phyloP scores from a whole-genome alignment of 2,113 vertebrate species.

The Apaloderma vittatum region DNA sequence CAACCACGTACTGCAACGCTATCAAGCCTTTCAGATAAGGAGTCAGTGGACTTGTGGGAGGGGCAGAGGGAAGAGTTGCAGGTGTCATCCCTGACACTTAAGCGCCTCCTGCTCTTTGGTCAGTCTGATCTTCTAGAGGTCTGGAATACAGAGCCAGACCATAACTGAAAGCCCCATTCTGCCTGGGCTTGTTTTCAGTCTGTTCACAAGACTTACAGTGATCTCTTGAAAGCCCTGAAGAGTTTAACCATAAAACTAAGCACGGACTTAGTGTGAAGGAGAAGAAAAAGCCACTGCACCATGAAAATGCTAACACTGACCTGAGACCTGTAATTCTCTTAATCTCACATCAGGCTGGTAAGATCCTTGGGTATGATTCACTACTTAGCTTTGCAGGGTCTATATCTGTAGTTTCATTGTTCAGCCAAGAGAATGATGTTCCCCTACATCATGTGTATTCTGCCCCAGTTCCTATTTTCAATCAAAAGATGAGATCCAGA shows the following conservation, averaged over 20 bases:
- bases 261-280: constrained; percentile 10
- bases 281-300: not conserved
- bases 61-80: not conserved
- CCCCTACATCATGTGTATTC: not conserved
- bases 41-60: not conserved
- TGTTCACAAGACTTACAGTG: not conserved
- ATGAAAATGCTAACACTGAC: not conserved
- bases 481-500: not conserved
- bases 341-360: not conserved
- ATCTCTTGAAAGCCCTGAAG: not conserved
- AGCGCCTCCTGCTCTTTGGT: not conserved
- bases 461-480: not conserved
- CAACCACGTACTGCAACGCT: not conserved
- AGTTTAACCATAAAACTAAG: not conserved
- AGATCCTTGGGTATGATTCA: not conserved
- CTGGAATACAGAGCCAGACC: not conserved
- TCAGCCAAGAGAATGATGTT: constrained; percentile 9
- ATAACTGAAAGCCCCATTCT: not conserved
- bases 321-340: constrained; percentile 29
- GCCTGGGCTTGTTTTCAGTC: not conserved
- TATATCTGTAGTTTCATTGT: not conserved
- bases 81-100: not conserved
- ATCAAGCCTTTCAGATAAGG: not conserved
- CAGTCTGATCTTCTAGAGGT: not conserved
- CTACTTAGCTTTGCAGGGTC: not conserved